Evolutionary conservation across 2,797 vertebrate species (phyloP), one percentile per base, ranked within the genome.

Genomic region (Centropyge bicolor): DNA sequence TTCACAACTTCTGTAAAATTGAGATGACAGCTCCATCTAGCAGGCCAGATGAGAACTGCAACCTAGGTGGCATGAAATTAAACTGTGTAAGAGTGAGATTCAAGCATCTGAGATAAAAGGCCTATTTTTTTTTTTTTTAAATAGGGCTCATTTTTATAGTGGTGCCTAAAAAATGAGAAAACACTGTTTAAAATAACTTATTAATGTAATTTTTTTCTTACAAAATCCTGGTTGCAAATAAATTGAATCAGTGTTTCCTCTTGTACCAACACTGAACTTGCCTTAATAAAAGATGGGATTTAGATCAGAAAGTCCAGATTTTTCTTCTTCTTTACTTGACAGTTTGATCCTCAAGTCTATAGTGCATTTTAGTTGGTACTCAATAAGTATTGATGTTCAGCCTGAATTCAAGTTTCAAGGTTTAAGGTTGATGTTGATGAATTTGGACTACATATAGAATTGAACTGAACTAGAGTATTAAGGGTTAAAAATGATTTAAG

Each of bases 11-110:
- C 22, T 70, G 24, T 24, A 65, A 35, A 49, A 40, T 1, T 84
- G 59, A 61, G 40, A 35, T 4, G 22, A 83, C 38, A 68, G 68
- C 78, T 16, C 81, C 90, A 83, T 55, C 91, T 87, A 81, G 86
- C 13, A 3, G 75, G 20, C 0, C 0, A 52, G 67, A 75, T 12
- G 8, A 16, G 24, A 67, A 80, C 24, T 65, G 38, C 80, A 86
- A 14, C 6, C 20, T 62, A 7, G 36, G 6, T 51, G 46, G 5
- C 7, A 41, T 5, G 10, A 46, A 45, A 24, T 41, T 1, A 41
- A 13, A 41, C 17, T 5, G 1, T 20, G 0, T 17, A 3, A n/a
- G n/a, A 31, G 19, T 41, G 20, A 31, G 36, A n/a, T 16, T 3
- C 7, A 49, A 5, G 49, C 1, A 62, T 31, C 22, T 1, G 24